phyloP scores from a whole-genome alignment of 1,140 invertebrate species.

The Tetramorium simillimum region DNA sequence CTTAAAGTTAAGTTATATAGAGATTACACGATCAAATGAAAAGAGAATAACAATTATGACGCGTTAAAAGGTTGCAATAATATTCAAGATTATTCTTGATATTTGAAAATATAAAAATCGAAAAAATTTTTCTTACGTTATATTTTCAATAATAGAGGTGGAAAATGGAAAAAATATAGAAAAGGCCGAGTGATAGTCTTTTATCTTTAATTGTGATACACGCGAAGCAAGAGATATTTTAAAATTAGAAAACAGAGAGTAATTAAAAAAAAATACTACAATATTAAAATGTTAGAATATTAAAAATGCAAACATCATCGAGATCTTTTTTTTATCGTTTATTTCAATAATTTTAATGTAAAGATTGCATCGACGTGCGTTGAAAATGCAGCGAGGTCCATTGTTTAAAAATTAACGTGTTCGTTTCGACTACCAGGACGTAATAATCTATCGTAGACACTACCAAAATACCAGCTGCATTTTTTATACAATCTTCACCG shows the following conservation, averaged over 20 bases:
- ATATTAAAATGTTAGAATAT: neutral
- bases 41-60: neutral
- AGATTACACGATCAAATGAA: neutral
- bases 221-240: too few species aligned
- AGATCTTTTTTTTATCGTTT: neutral
- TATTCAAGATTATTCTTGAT: too few species aligned
- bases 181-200: too few species aligned
- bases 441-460: neutral
- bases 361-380: conserved; percentile 5
- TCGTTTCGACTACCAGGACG: neutral
- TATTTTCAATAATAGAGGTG: too few species aligned
- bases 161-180: too few species aligned
- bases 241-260: neutral
- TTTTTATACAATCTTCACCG: conserved; percentile 81
- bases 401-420: neutral
- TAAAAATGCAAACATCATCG: neutral
- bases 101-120: too few species aligned
- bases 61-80: too few species aligned
- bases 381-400: neutral
- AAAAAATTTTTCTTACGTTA: too few species aligned
- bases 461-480: neutral
- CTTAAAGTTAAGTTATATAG: too few species aligned
- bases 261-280: neutral
- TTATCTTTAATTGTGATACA: too few species aligned
- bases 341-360: conserved; percentile 8